These are phyloP conservation scores for Trimorus sp. DNA, from an alignment of 2,888 invertebrate genomes.

Conservation along the genomic window DNA sequence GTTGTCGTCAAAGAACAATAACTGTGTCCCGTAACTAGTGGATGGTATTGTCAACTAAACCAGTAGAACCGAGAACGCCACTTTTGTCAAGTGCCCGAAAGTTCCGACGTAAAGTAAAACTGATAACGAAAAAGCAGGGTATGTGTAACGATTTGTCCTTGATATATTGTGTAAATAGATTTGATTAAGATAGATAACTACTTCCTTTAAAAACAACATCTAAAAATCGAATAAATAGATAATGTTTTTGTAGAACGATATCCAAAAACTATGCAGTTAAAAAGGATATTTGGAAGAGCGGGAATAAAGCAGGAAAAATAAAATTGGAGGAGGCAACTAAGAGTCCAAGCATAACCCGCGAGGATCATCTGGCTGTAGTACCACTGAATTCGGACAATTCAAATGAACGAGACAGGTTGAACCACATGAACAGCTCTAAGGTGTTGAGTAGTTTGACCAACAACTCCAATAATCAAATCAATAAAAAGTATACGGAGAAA, in stretches of 20 bases:
- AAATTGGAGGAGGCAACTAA: conserved; percentile 69
- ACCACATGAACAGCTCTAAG: conserved; percentile 26
- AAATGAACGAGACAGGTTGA: conserved; percentile 17
- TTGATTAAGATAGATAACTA: too few relatives aligned
- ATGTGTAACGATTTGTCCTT: conserved; percentile 9
- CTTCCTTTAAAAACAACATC: too few relatives aligned
- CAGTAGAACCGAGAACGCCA: conserved; percentile 33
- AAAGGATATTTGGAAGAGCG: conserved; percentile 75
- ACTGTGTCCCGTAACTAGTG: conserved; percentile 17
- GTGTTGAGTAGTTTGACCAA: conserved; percentile 26
- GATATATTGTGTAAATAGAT: not conserved
- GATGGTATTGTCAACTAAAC: conserved; percentile 22
- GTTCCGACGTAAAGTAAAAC: conserved; percentile 17
- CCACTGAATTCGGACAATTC: conserved; percentile 72
- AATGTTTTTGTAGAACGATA: conserved; percentile 22
- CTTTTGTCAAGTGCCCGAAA: conserved; percentile 39
- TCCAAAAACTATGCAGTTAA: conserved; percentile 56
- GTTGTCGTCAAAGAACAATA: conserved; percentile 19
- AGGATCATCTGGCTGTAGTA: conserved; percentile 71
- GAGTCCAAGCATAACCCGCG: conserved; percentile 63
- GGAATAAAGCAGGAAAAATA: conserved; percentile 68
- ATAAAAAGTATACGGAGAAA: conserved; percentile 38
- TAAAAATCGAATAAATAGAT: not conserved
- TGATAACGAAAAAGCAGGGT: conserved; percentile 41
- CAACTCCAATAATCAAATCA: conserved; percentile 38